Base-by-base conservation (phyloP, 2,888 invertebrate species). In the Taphrorychus bicolor region DNA sequence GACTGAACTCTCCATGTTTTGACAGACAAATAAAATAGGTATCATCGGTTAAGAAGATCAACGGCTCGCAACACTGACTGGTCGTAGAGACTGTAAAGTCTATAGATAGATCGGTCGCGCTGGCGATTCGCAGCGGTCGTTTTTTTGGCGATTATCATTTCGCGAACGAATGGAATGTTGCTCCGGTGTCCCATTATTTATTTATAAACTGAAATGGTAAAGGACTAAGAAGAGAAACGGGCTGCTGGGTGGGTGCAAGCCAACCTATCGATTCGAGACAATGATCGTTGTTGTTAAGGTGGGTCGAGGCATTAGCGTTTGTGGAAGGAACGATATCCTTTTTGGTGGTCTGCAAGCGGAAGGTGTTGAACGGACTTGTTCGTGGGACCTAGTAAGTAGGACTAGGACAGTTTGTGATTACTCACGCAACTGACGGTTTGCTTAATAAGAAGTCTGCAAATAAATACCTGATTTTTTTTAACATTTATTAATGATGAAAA, bases 141-240 rank as follows among this genome's bases (percentile, higher is more conserved):
- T 57, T 59, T 65, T 65, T 65, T 59, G 45, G 45, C 17, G 16
- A 45, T 45, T 14, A 45, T 45, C 45, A 32, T 66, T 66, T 66
- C 56, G 66, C 60, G 40, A 5, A 41, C 42, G 24, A 54, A 56
- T 48, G 66, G 66, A 66, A 66, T 66, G 65, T 65, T 65, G 66
- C 57, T 57, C 49, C 32, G 52, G 49, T 58, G 58, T 63, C 63
- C 49, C 24, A 51, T 51, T 58, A 63, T 63, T 63, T 63, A 63
- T 63, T 63, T 58, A 63, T 58, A 60, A 52, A 42, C 60, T 23
- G 42, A 58, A 41, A 21, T 59, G 58, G 41, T 42, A 59, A 45
- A 45, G 45, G 45, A 45, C 7, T 7, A 45, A 45, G 17, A 17
- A 14, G 42, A 56, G 18, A 18, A 48, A 59, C 52, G 52, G 59